A percentile compares a stretch with the other conserved stretches of the same genome.
phyloP scores from a whole-genome alignment of 64 coral and sea anemone genomes.

The Exaiptasia diaphana region DNA sequence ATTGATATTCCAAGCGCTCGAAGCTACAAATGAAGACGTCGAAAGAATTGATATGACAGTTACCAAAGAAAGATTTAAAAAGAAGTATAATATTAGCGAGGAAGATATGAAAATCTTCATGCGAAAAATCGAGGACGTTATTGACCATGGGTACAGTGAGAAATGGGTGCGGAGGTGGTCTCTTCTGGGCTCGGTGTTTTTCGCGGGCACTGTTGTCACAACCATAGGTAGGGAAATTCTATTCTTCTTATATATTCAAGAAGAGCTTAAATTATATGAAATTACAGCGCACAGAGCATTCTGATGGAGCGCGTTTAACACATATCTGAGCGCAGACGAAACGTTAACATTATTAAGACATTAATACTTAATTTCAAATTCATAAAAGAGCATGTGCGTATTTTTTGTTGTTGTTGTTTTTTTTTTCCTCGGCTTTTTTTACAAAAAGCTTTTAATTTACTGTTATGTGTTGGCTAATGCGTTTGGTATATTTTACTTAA shows the following conservation, averaged over 20 bases:
- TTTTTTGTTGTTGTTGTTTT: no score
- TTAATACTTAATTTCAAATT: no score
- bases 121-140: constrained; percentile 66
- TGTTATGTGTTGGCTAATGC: no score
- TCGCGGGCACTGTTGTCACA: constrained; percentile 84
- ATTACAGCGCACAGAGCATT: no score
- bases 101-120: constrained; percentile 66
- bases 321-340: no score
- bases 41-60: constrained; percentile 54
- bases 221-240: constrained; percentile 62
- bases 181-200: constrained; percentile 80
- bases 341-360: no score
- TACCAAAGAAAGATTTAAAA: constrained; percentile 52
- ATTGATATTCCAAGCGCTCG: constrained; percentile 84
- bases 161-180: constrained; percentile 81
- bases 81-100: constrained; percentile 76
- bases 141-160: constrained; percentile 78
- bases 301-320: no score
- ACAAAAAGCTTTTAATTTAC: no score
- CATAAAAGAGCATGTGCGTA: no score
- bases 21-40: constrained; percentile 68
- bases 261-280: no score
- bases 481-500: no score
- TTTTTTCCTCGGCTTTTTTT: no score
- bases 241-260: background rate